Evolutionary conservation across 1,140 invertebrate species (phyloP), one percentile per base, ranked within the genome.

Genomic region (Diuraphis noxia): DNA sequence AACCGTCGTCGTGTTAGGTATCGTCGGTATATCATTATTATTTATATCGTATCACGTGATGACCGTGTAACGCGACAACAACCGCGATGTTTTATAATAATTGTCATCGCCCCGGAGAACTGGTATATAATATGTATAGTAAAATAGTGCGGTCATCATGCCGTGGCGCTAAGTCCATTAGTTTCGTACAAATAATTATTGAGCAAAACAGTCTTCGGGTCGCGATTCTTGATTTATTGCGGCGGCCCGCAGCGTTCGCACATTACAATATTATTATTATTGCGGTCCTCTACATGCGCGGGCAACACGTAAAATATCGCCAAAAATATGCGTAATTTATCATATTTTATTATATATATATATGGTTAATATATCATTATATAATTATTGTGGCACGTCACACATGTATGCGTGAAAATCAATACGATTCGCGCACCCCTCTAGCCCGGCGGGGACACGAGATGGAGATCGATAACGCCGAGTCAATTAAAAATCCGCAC

Each of bases 401-500:
- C 56, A 72, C 30, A 85, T 85, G 6, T 43, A 84, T 8, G 82
- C 6, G 77, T 21, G 41, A 85, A 85, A 85, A 85, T 85, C 82
- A 34, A 46, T 85, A 85, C 82, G 41, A 85, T 85, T 85, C 30
- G 40, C 30, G n/a, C 41, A 43, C 41, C 41, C 40, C 82, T 34
- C 38, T 38, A 40, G 23, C 38, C 79, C 21, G 36, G 23, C 79
- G 34, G 34, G 56, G n/a, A 63, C 30, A 30, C 56, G 21, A 81
- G 79, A 81, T 81, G 38, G 79, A 40, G 79, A 40, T 40, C 79
- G 79, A 81, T 81, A 81, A 81, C 79, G 79, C 17, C 82, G 82
- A 85, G 41, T 85, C 82, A 85, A 85, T 85, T 85, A 85, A 85
- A 85, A 85, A 85, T 85, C 30, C 19, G 34, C 82, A 85, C 82